A percentile compares a stretch with the other conserved stretches of the same genome.
phyloP scores from a whole-genome alignment of 1,140 invertebrate species.

The Watersipora subatra region DNA sequence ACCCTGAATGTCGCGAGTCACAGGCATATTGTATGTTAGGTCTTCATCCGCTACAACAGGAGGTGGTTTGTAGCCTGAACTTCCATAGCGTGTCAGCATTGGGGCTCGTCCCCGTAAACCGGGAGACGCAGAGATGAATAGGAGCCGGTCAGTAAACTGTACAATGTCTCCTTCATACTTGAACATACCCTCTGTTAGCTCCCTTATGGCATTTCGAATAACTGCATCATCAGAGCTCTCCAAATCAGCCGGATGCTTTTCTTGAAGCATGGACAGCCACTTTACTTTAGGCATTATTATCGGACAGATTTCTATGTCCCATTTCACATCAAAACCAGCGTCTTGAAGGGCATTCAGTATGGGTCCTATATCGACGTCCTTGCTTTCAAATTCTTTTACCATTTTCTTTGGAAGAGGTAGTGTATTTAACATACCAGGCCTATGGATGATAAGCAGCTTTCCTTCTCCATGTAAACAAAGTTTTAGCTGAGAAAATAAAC shows the following conservation, averaged over 20 bases:
- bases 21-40: background rate
- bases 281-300: slow-evolving; percentile 27
- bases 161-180: slow-evolving; percentile 32
- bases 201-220: slow-evolving; percentile 24
- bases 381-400: slow-evolving; percentile 20
- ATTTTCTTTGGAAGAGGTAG: slow-evolving; percentile 24
- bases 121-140: slow-evolving; percentile 25
- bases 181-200: slow-evolving; percentile 31
- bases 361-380: slow-evolving; percentile 24
- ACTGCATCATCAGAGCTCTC: slow-evolving; percentile 27
- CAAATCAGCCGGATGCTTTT: slow-evolving; percentile 29
- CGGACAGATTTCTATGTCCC: slow-evolving; percentile 32
- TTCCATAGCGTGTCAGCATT: background rate
- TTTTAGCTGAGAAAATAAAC: slow-evolving; percentile 22
- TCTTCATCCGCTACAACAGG: background rate
- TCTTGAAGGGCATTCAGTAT: slow-evolving; percentile 27
- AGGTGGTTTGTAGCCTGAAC: background rate
- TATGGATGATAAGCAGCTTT: slow-evolving; percentile 26
- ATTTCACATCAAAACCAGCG: slow-evolving; percentile 24
- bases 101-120: background rate
- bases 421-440: slow-evolving; percentile 23
- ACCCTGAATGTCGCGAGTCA: background rate
- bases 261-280: slow-evolving; percentile 32
- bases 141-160: slow-evolving; percentile 25
- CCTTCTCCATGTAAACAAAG: slow-evolving; percentile 17